phyloP scores from a whole-genome alignment of 1,140 invertebrate genomes.

The Nephila pilipes region DNA sequence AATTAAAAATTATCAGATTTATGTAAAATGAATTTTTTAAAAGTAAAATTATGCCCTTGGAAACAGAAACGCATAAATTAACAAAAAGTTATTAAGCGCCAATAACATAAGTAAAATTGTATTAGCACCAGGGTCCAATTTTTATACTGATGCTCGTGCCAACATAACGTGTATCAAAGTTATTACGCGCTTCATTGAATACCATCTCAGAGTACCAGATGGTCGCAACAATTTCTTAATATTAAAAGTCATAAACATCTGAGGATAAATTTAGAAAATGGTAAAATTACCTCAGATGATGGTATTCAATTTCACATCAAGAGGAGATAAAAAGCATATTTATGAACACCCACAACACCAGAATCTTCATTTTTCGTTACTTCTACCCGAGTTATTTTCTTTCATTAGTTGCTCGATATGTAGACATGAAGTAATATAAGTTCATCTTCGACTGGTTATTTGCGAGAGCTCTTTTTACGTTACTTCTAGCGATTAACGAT shows the following conservation, averaged over 20 bases:
- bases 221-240: not conserved
- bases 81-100: not conserved
- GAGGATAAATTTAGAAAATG: not conserved
- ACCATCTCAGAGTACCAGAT: not conserved
- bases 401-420: not conserved
- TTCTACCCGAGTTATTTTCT: slow-evolving; percentile 15
- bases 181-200: not conserved
- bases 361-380: not conserved
- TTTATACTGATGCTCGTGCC: not conserved
- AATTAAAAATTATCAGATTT: no score
- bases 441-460: no score
- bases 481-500: no score
- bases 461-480: no score
- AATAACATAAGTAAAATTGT: not conserved
- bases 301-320: slow-evolving; percentile 8
- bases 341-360: not conserved
- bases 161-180: not conserved
- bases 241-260: not conserved
- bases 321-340: slow-evolving; percentile 16
- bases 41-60: not conserved
- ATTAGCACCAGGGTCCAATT: not conserved
- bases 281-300: not conserved
- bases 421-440: not conserved
- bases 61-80: not conserved
- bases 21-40: no score